Evolutionary conservation across 1,140 invertebrate genomes (phyloP), one percentile per base, ranked within the genome.

Genomic region (Bombus superbus): DNA sequence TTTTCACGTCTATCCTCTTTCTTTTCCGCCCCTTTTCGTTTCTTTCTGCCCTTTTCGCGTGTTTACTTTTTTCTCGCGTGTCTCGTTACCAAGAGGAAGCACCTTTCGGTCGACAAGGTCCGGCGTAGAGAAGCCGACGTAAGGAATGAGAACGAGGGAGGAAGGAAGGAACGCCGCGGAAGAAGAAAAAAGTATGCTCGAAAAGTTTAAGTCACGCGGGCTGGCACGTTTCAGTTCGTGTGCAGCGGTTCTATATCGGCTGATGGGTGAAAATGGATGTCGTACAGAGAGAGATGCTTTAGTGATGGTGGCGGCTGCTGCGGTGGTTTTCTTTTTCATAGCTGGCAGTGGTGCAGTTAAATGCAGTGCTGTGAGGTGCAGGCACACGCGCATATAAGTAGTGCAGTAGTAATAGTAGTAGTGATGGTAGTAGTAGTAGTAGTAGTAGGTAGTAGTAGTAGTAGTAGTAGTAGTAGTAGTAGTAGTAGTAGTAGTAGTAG

Each of bases 331-430:
- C 79, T 88, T 85, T 92, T 88, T 91, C 84, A 91, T 91, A 91
- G 90, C 90, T 88, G 89, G 90, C 90, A 53, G 76, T 91, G 84
- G 90, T 91, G 90, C 90, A 89, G 85, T 90, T 91, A 88, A 91
- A 91, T 90, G 90, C 90, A 90, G 87, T 91, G 90, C 89, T 91
- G 89, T 90, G 89, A 90, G 85, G 89, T 91, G 90, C 90, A 91
- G 90, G 90, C 90, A 91, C 90, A 90, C 90, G 87, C 85, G 86
- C 87, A 89, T 90, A 90, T 90, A 90, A 82, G 88, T 88, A 73
- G 88, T 90, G 89, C 88, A 88, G 86, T 91, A 90, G 86, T 90
- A 83, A 82, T 90, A 86, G 64, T 88, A 85, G 78, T 87, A 75
- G 68, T 89, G 86, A 71, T 86, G 76, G 77, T 86, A 81, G 68